phyloP scores from a whole-genome alignment of 2,888 invertebrate genomes.

The Sminthurides aquaticus region DNA sequence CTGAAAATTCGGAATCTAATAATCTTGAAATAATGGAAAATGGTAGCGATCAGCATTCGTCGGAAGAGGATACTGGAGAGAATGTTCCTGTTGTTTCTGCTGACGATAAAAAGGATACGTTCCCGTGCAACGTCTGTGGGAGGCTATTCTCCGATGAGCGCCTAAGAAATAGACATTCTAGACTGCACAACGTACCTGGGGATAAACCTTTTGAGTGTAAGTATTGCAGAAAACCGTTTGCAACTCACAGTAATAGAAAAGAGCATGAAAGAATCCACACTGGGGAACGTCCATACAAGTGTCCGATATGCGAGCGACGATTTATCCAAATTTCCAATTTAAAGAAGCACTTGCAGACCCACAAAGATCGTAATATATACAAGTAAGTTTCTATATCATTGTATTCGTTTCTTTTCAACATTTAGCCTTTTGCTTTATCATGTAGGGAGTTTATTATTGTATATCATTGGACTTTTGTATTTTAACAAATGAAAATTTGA shows the following conservation, averaged over 20 bases:
- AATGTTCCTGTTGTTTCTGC: neutral
- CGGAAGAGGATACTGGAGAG: neutral
- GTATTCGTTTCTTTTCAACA: constrained; percentile 4
- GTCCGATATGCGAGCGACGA: constrained; percentile 34
- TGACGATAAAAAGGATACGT: too few relatives aligned
- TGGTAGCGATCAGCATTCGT: neutral
- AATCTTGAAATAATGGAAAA: neutral
- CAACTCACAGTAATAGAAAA: constrained; percentile 41
- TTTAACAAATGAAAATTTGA: neutral
- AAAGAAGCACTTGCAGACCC: constrained; percentile 42
- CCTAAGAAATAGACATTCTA: constrained; percentile 7
- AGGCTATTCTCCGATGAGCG: constrained; percentile 6
- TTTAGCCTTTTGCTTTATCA: neutral
- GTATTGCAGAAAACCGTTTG: constrained; percentile 37
- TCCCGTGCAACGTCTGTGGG: constrained; percentile 16
- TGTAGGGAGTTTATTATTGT: neutral
- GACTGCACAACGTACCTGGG: constrained; percentile 16
- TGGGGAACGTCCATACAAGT: constrained; percentile 39
- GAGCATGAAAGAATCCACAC: constrained; percentile 42
- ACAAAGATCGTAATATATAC: constrained; percentile 38
- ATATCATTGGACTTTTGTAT: neutral
- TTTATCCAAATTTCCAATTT: constrained; percentile 42
- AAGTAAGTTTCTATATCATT: constrained; percentile 31
- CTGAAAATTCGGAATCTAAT: neutral
- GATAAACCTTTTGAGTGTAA: constrained; percentile 35